phyloP scores from a whole-genome alignment of 2,113 vertebrate genomes.

The Ptyas mucosa region DNA sequence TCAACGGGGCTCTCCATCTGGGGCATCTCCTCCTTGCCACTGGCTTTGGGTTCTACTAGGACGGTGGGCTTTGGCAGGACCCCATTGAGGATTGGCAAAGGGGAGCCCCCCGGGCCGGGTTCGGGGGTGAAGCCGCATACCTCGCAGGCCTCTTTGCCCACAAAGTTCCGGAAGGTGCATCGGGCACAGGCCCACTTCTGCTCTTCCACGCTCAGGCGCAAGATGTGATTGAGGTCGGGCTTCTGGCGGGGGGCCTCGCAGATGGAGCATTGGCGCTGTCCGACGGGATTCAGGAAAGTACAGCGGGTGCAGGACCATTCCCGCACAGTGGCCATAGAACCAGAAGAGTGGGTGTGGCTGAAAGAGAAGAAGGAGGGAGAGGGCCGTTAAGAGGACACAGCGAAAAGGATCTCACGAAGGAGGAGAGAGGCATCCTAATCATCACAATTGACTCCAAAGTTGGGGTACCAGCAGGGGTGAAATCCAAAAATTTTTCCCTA shows the following conservation, averaged over 20 bases:
- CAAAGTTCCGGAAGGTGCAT: constrained; percentile 92
- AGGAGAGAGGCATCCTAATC: not conserved
- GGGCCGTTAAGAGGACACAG: fast-evolving
- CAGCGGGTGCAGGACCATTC: constrained; percentile 97
- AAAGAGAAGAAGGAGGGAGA: constrained; percentile 37
- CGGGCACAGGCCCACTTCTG: constrained; percentile 92
- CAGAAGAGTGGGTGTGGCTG: constrained; percentile 88
- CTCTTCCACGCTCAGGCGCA: constrained; percentile 89
- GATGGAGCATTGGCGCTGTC: constrained; percentile 92
- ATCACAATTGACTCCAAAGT: not conserved
- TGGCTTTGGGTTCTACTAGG: constrained; percentile 74
- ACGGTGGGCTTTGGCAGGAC: constrained; percentile 56
- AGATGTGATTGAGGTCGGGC: constrained; percentile 93
- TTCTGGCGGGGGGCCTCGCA: constrained; percentile 95
- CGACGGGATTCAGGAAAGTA: constrained; percentile 88
- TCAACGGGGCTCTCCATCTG: constrained; percentile 48
- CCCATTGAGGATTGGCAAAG: constrained; percentile 70
- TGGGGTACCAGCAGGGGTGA: too few relatives aligned
- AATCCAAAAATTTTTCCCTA: too few relatives aligned
- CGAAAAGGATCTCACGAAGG: fast-evolving
- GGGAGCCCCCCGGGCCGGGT: constrained; percentile 50
- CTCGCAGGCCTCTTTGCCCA: constrained; percentile 84
- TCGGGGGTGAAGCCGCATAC: constrained; percentile 78
- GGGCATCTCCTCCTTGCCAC: constrained; percentile 53
- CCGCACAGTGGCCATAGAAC: constrained; percentile 87